These are phyloP conservation scores for Drosophila kanekoi DNA, from an alignment of 2,888 invertebrate genomes.

Conservation along the genomic window DNA sequence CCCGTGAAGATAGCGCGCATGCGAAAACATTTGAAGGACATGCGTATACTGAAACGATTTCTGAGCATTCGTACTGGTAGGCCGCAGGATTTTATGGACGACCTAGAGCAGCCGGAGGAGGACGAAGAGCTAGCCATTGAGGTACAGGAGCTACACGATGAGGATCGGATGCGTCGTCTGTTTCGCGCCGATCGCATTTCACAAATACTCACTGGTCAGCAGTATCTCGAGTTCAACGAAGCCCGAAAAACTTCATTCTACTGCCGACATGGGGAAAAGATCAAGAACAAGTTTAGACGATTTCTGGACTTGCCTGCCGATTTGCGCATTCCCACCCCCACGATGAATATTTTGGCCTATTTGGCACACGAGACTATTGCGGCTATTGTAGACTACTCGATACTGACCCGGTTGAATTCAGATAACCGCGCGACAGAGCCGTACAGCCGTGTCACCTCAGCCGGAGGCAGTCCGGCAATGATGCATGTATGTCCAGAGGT, in stretches of 20 bases:
- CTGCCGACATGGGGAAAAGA: slow-evolving; percentile 86
- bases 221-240: slow-evolving; percentile 92
- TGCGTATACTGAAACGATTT: slow-evolving; percentile 85
- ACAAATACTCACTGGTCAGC: slow-evolving; percentile 86
- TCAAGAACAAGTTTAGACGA: slow-evolving; percentile 87
- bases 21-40: slow-evolving; percentile 89
- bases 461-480: slow-evolving; percentile 84
- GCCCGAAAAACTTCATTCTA: slow-evolving; percentile 92
- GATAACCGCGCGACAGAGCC: slow-evolving; percentile 89
- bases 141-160: slow-evolving; percentile 85
- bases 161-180: slow-evolving; percentile 83
- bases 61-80: slow-evolving; percentile 82
- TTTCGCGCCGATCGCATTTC: slow-evolving; percentile 88
- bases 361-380: slow-evolving; percentile 96
- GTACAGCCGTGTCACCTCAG: slow-evolving; percentile 87
- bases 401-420: slow-evolving; percentile 92
- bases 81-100: slow-evolving; percentile 84
- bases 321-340: slow-evolving; percentile 87
- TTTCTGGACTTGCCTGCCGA: slow-evolving; percentile 89
- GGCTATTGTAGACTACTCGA: slow-evolving; percentile 93
- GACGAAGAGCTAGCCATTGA: slow-evolving; percentile 86
- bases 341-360: slow-evolving; percentile 92
- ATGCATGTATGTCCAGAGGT: slow-evolving; percentile 85
- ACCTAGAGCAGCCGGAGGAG: slow-evolving; percentile 85
- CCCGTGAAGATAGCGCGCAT: slow-evolving; percentile 91